Percentiles rank a stretch among this genome's conserved stretches.
Evolutionary conservation across 2,888 invertebrate genomes (phyloP).

Genomic region (Phragmatobia fuliginosa): DNA sequence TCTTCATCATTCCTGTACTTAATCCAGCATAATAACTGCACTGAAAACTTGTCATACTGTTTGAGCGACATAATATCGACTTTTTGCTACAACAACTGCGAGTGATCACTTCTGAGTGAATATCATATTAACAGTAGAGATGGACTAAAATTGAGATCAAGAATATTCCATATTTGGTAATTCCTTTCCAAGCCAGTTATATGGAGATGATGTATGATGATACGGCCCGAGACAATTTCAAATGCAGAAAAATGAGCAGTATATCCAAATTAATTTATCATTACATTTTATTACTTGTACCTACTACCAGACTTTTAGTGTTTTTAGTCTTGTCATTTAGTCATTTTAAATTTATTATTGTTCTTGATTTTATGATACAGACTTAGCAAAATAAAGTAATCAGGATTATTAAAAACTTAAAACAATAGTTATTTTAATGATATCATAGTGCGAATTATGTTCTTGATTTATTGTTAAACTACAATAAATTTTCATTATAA

Average conservation of each 20-base stretch:
- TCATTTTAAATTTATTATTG: background rate
- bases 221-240: background rate
- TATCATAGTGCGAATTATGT: background rate
- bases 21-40: background rate
- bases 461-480: background rate
- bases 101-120: background rate
- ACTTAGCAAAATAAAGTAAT: background rate
- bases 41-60: background rate
- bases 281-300: background rate
- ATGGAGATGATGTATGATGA: background rate
- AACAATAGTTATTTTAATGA: constrained; percentile 1
- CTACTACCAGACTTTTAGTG: background rate
- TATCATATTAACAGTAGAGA: background rate
- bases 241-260: background rate
- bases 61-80: background rate
- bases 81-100: background rate
- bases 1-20: no score
- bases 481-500: background rate
- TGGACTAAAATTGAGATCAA: no score
- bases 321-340: background rate
- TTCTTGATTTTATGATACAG: background rate
- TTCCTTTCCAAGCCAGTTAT: background rate
- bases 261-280: background rate
- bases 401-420: background rate
- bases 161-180: no score